Percentiles rank a stretch among this genome's conserved stretches.
Evolutionary conservation across 2,113 vertebrate genomes (phyloP).

Genomic region (Promerops cafer): DNA sequence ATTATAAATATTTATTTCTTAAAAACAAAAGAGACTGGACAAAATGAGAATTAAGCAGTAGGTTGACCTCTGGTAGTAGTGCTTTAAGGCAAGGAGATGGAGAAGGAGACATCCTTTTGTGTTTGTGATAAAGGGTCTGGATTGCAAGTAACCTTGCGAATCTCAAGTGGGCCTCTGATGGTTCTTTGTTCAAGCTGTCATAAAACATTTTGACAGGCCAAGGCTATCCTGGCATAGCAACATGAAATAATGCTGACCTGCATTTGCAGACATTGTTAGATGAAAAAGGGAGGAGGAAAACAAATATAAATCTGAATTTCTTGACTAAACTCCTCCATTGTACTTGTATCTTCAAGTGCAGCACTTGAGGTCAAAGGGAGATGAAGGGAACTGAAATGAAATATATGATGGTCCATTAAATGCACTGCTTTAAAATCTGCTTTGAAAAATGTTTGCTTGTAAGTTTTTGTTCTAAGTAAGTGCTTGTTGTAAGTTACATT

Average conservation of each 20-base stretch:
- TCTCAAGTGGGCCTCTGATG: conserved; percentile 68
- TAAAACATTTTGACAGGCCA: conserved; percentile 78
- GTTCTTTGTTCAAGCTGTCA: conserved; percentile 76
- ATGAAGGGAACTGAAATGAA: conserved; percentile 36
- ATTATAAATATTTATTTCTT: conserved; percentile 59
- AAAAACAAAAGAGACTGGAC: conserved; percentile 38
- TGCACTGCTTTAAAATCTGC: conserved; percentile 23
- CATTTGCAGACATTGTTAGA: conserved; percentile 67
- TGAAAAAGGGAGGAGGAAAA: conserved; percentile 67
- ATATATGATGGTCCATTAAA: conserved; percentile 50
- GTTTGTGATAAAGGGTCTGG: conserved; percentile 59
- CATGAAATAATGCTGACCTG: conserved; percentile 62
- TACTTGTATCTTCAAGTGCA: conserved; percentile 57
- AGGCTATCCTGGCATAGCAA: conserved; percentile 71
- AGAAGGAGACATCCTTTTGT: conserved; percentile 60
- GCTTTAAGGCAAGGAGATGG: conserved; percentile 59
- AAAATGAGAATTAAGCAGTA: conserved; percentile 62
- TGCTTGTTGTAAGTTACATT: neutral
- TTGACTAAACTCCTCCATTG: conserved; percentile 63
- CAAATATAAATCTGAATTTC: conserved; percentile 73
- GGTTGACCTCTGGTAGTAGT: conserved; percentile 55
- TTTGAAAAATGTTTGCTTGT: conserved; percentile 28
- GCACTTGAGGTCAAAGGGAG: conserved; percentile 37
- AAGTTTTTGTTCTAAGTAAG: neutral
- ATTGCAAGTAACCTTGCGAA: conserved; percentile 69